phyloP scores from a whole-genome alignment of 1,140 invertebrate genomes.

The Drosophila pachea region DNA sequence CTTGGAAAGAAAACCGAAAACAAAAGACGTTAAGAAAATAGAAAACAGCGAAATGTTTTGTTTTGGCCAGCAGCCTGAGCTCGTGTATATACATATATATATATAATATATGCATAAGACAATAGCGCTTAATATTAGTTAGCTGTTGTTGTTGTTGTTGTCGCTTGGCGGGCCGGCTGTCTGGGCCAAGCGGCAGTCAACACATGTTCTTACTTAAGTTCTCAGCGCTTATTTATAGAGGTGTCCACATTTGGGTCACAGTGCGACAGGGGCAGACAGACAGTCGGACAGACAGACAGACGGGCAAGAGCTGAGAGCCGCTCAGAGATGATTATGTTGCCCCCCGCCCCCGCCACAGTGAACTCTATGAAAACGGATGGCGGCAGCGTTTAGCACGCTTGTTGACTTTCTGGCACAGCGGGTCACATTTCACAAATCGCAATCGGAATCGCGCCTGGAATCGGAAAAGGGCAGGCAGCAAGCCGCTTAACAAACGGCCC shows the following conservation, averaged over 20 bases:
- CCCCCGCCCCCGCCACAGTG: constrained; percentile 40
- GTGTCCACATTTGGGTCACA: constrained; percentile 44
- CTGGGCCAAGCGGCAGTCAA: constrained; percentile 39
- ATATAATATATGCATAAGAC: constrained; percentile 21
- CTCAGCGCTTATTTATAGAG: constrained; percentile 58
- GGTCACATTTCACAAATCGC: constrained; percentile 41
- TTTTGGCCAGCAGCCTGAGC: constrained; percentile 12
- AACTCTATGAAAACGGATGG: constrained; percentile 26
- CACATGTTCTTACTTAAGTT: constrained; percentile 71
- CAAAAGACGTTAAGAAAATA: constrained; percentile 8
- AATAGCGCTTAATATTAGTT: constrained; percentile 60
- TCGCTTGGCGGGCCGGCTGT: constrained; percentile 5
- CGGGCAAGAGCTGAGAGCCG: constrained; percentile 13
- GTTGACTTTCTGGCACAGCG: constrained; percentile 49
- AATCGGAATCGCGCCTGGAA: constrained; percentile 10
- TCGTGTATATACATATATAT: constrained; percentile 2
- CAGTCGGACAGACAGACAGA: not conserved
- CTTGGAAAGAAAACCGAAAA: constrained; percentile 5
- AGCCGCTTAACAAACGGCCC: constrained; percentile 50
- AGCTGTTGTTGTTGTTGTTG: constrained; percentile 40
- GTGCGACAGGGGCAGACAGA: constrained; percentile 25
- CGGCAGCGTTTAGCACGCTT: constrained; percentile 53
- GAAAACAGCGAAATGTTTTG: constrained; percentile 22
- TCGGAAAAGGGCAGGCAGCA: constrained; percentile 64
- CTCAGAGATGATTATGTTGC: constrained; percentile 31